Base-by-base conservation (phyloP, 2,888 invertebrate species). In the Sarcophaga subvicina region DNA sequence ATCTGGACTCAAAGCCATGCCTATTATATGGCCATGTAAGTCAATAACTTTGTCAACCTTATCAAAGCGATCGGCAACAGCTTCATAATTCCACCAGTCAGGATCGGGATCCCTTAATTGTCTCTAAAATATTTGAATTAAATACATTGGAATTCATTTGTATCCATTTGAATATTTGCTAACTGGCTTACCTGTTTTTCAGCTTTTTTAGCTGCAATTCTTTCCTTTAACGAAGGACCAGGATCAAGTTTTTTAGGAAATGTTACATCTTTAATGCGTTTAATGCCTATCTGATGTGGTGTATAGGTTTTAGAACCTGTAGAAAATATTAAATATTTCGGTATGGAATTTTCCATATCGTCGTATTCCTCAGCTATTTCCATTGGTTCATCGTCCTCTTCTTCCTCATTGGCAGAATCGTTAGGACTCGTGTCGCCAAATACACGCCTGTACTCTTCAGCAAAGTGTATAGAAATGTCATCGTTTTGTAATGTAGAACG, bases 1-100 rank as follows among this genome's bases (percentile, higher is more conserved):
- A 94, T 97, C 97, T 0, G 97, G 97, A 87, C 97, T 97, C 17
- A 98, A 93, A 2, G 96, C 96, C 97, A 98, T 97, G 89, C 98
- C 98, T 89, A 97, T 97, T 83, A 98, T 97, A 91, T 97, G 97
- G 0, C 97, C 97, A 91, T 97, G 96, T 76, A 98, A 94, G 93
- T 98, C 97, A 86, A 98, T 96, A 10, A 97, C 93, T 92, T 97
- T 96, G 93, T 98, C 97, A 20, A 97, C 95, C 91, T 95, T 95
- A 91, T 97, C 96, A 89, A 96, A 96, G 89, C 95, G 95, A 90
- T 96, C 95, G 10, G 95, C 95, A 4, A 96, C 96, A 3, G 95
- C 94, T 85, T 96, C 95, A 90, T 95, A 96, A 92, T 96, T 95
- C 88, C 95, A 93, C 96, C 96, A 96, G 91, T 96, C 95, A 0